These are phyloP conservation scores for Eidolon dupreanum DNA, from an alignment of 2,797 vertebrate species.

Conservation along the genomic window DNA sequence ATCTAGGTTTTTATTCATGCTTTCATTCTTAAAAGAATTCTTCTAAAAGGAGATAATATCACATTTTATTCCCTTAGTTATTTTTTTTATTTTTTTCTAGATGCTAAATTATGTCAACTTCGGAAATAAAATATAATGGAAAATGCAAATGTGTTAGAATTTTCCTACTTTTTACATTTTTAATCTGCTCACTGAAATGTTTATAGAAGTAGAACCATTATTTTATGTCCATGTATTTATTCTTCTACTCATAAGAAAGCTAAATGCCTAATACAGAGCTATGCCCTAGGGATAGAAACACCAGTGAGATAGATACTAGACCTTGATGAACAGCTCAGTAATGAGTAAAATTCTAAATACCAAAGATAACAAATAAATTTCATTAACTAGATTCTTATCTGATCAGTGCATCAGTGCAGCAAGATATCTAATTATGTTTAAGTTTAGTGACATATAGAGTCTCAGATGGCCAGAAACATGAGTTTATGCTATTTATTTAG, in stretches of 20 bases:
- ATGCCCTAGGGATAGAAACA: background rate
- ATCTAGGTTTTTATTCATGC: background rate
- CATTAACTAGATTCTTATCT: background rate
- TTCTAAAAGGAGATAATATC: background rate
- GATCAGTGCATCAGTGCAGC: background rate
- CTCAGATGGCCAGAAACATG: background rate
- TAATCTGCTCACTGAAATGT: background rate
- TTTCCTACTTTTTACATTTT: background rate
- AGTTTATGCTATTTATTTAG: background rate
- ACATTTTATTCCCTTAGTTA: background rate
- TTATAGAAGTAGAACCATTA: background rate
- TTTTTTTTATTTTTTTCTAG: background rate
- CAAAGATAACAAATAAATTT: background rate
- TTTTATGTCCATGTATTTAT: background rate
- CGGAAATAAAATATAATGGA: conserved; percentile 9
- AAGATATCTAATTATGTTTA: background rate
- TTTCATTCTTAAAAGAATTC: background rate
- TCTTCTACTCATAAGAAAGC: background rate
- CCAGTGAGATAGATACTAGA: background rate
- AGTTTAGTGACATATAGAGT: background rate
- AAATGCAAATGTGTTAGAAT: background rate
- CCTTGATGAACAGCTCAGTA: background rate
- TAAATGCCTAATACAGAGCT: background rate
- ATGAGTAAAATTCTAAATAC: background rate
- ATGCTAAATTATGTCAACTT: background rate